These are phyloP conservation scores for Callopanchax toddi DNA, from an alignment of 2,113 vertebrate species.

Conservation along the genomic window DNA sequence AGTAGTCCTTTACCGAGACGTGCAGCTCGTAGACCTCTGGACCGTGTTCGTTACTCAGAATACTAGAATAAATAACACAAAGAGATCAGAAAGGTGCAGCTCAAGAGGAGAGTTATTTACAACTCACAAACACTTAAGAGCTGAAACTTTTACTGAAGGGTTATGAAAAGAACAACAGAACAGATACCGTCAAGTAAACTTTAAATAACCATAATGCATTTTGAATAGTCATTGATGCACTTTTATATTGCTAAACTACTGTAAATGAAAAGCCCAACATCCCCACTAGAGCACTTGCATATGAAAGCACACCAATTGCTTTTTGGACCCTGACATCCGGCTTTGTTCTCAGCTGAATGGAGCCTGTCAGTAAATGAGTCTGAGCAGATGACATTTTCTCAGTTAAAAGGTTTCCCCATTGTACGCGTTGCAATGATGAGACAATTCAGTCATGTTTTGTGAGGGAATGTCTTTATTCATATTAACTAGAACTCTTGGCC, in stretches of 20 bases:
- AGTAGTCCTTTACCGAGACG: constrained; percentile 97
- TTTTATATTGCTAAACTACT: too few species aligned
- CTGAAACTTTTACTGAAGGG: neutral
- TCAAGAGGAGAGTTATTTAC: too few species aligned
- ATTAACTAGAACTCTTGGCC: constrained; percentile 26
- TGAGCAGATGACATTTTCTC: constrained; percentile 36
- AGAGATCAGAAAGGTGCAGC: neutral
- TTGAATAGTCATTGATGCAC: too few species aligned
- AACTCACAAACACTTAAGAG: too few species aligned
- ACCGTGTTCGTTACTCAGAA: constrained; percentile 89
- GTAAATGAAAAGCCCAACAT: neutral
- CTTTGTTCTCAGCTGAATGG: constrained; percentile 44
- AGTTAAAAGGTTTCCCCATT: constrained; percentile 21
- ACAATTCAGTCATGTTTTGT: constrained; percentile 40
- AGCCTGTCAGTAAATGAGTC: constrained; percentile 29
- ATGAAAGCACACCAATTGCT: constrained; percentile 7
- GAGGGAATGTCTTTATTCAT: constrained; percentile 42
- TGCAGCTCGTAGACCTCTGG: constrained; percentile 92
- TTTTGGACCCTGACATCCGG: constrained; percentile 15
- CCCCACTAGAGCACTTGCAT: neutral
- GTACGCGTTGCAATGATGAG: constrained; percentile 23
- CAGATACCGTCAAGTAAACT: neutral
- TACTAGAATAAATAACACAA: constrained; percentile 68
- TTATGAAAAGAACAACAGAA: neutral
- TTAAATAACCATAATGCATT: neutral